phyloP scores from a whole-genome alignment of 1,140 invertebrate species.

The Myzus persicae region DNA sequence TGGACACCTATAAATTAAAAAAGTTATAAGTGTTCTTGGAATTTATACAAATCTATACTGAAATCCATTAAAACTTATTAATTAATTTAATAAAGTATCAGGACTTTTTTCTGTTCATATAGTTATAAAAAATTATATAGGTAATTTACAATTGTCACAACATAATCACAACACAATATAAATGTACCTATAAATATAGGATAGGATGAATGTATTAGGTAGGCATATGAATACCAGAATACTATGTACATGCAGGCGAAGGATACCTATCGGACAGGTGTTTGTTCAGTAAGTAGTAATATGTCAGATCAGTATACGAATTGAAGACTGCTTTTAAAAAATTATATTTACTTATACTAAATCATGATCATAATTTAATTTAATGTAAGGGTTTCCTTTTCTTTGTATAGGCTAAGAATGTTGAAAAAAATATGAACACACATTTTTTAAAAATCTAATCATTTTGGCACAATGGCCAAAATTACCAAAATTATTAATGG shows the following conservation, averaged over 20 bases:
- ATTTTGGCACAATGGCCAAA: background rate
- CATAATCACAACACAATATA: background rate
- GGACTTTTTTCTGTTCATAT: background rate
- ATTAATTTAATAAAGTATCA: background rate
- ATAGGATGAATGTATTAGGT: background rate
- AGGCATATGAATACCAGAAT: background rate
- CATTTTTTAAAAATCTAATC: background rate
- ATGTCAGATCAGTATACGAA: background rate
- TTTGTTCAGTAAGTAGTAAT: background rate
- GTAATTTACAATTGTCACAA: background rate
- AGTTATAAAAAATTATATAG: background rate
- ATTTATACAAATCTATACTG: background rate
- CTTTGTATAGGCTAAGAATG: background rate
- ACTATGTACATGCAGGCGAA: background rate
- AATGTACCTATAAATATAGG: background rate
- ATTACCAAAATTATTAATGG: background rate
- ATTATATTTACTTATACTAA: too few species aligned
- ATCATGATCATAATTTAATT: too few species aligned
- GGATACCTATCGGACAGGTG: background rate
- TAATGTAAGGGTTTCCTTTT: background rate
- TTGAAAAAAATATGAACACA: background rate
- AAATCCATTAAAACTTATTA: background rate
- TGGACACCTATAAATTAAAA: background rate
- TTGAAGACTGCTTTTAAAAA: background rate
- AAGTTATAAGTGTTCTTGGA: background rate